Evolutionary conservation across 2,797 vertebrate genomes (phyloP).

Genomic region (Jordanella pulchra): DNA sequence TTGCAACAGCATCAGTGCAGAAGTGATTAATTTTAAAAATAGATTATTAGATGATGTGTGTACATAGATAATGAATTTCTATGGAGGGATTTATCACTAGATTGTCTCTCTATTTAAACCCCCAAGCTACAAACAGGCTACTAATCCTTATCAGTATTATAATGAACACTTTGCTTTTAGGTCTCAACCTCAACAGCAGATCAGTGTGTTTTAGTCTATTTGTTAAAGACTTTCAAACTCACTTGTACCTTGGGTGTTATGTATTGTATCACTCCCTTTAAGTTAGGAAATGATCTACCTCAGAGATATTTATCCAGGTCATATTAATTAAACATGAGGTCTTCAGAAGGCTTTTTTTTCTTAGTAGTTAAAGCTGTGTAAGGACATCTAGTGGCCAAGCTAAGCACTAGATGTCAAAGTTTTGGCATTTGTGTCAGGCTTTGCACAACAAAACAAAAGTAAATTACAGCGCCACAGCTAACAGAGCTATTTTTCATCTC

Average conservation of each 20-base stretch:
- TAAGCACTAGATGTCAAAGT: conserved; percentile 41
- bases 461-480: conserved; percentile 4
- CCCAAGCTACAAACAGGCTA: conserved; percentile 24
- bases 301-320: conserved; percentile 45
- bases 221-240: conserved; percentile 22
- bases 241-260: conserved; percentile 22
- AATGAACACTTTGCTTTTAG: not conserved
- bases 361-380: conserved; percentile 55
- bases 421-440: not conserved
- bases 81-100: conserved; percentile 25
- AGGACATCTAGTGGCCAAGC: conserved; percentile 72
- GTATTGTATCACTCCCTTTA: conserved; percentile 25
- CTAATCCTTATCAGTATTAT: conserved; percentile 37
- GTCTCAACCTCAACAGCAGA: conserved; percentile 5
- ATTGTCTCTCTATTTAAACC: conserved; percentile 22
- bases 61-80: conserved; percentile 58
- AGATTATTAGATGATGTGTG: conserved; percentile 62
- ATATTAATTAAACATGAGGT: conserved; percentile 59
- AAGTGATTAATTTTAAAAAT: conserved; percentile 73
- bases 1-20: conserved; percentile 59
- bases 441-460: not conserved
- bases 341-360: conserved; percentile 21
- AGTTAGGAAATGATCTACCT: conserved; percentile 36
- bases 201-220: conserved; percentile 12
- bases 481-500: not conserved